Percentiles rank a stretch among this genome's conserved stretches.
Evolutionary conservation across 2,888 invertebrate species (phyloP).

Genomic region (Lapara coniferarum): DNA sequence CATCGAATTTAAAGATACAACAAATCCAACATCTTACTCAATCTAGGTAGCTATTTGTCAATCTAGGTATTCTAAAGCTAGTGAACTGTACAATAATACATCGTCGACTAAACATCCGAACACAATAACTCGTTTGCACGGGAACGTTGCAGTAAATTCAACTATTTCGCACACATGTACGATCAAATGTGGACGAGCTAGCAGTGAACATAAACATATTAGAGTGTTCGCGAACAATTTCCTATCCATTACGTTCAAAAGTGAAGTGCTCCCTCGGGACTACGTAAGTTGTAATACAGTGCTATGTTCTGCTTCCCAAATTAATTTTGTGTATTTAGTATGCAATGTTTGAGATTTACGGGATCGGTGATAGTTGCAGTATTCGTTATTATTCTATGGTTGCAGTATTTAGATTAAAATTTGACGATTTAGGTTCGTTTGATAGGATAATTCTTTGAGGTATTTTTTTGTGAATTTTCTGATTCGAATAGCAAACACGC

Average conservation of each 20-base stretch:
- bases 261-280: conserved; percentile 35
- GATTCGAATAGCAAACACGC: no score
- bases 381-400: no score
- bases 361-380: no score
- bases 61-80: conserved; percentile 8
- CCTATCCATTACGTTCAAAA: conserved; percentile 43
- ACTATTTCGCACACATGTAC: conserved; percentile 39
- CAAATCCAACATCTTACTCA: neutral
- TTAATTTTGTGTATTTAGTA: conserved; percentile 4
- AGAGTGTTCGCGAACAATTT: conserved; percentile 46
- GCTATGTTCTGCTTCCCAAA: neutral
- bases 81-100: neutral
- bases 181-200: conserved; percentile 3
- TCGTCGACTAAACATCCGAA: conserved; percentile 22
- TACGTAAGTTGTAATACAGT: conserved; percentile 7
- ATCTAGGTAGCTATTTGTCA: neutral
- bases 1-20: neutral
- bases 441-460: no score
- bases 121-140: conserved; percentile 24
- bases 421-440: no score
- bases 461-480: no score
- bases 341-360: neutral
- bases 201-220: conserved; percentile 34
- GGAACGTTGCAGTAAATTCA: conserved; percentile 43
- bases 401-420: no score